Evolutionary conservation across 2,113 vertebrate species (phyloP), one percentile per base, ranked within the genome.

Genomic region (Corapipo altera): DNA sequence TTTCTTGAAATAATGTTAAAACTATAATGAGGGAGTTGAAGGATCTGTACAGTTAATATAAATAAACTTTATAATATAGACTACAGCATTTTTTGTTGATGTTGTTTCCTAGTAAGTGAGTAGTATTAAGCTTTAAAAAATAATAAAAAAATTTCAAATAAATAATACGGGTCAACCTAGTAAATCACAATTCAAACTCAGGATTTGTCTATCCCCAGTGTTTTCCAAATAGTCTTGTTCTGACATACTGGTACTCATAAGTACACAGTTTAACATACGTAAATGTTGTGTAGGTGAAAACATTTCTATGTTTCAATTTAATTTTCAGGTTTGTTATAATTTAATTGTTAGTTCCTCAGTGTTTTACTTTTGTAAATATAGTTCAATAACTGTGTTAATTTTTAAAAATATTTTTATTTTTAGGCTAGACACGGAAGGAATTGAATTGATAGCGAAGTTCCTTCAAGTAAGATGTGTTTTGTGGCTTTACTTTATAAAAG

Each of bases 341-440:
- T 58, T 73, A 78, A 64, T 49, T 17, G 13, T 71, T 19, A 26
- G 2, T 37, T 91, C 17, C 26, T 85, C 39, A 79, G 52, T 46
- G 15, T 49, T 93, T 82, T 75, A 26, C 58, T 82, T 71, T 27
- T 6, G 2, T 61, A 72, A 96, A 48, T 61, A 7, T 2, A 70
- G 46, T 87, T 89, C 39, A 76, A 15, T 61, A 74, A 96, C 72
- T 64, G 61, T 49, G 76, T 27, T 79, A 94, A 67, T 89, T 83
- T 70, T 81, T 37, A 2, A 9, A 70, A n/a, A 96, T 96, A 15
- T 95, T 96, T 61, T 97, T 95, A 7, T 94, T 97, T 98, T 87
- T 96, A 99, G 99, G 97, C 97, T 99, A 98, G 99, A 99, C 89
- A 97, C 98, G 1, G 99, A 99, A 97, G 99, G 99, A 97, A 99